phyloP scores from a whole-genome alignment of 2,888 invertebrate genomes.

The Osmoderma eremita region DNA sequence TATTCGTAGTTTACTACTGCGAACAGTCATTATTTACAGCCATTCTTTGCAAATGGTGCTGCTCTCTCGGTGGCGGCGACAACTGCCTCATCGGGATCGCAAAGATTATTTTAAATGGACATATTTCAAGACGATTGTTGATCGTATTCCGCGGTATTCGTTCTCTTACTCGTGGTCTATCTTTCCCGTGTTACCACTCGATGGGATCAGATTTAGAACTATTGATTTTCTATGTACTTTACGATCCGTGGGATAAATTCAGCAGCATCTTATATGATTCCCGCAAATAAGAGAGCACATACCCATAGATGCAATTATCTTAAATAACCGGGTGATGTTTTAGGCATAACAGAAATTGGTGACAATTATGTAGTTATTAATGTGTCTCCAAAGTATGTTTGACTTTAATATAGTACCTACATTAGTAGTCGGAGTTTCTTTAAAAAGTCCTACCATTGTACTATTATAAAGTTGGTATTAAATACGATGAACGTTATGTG shows the following conservation, averaged over 20 bases:
- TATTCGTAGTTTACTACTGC: constrained; percentile 61
- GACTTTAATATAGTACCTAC: no score
- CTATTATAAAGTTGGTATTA: no score
- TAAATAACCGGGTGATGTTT: neutral
- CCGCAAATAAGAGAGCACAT: neutral
- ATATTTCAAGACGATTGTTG: constrained; percentile 53
- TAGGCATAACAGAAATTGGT: no score
- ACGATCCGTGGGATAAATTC: constrained; percentile 48
- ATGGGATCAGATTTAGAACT: constrained; percentile 58
- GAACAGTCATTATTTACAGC: constrained; percentile 59
- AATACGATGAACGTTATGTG: no score
- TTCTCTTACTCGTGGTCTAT: constrained; percentile 7
- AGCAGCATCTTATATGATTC: neutral
- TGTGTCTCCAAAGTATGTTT: no score
- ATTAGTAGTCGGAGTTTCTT: no score
- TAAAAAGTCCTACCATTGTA: no score
- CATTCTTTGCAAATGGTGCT: constrained; percentile 61
- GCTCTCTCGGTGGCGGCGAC: constrained; percentile 44
- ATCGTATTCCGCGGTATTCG: constrained; percentile 9
- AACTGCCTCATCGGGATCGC: constrained; percentile 54
- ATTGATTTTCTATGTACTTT: constrained; percentile 52
- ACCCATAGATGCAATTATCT: constrained; percentile 3
- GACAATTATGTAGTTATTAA: no score
- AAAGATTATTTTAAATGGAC: constrained; percentile 58
- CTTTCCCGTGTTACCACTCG: constrained; percentile 54